Conservation (phyloP, 2,888 invertebrate species). For the Oxytorus armatus region DNA sequence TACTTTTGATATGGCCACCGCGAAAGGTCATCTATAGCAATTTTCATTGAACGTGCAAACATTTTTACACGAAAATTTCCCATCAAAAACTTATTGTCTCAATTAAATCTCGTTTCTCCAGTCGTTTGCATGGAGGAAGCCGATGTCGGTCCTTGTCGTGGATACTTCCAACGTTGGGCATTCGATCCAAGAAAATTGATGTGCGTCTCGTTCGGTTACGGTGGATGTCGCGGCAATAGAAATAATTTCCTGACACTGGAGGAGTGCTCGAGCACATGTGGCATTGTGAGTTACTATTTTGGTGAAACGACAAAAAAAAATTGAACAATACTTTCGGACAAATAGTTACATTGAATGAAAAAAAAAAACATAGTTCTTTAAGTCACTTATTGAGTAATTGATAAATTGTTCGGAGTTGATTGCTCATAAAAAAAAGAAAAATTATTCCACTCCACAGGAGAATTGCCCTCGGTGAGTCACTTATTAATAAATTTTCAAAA, state of each 20-base stretch:
- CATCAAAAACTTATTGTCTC: no score
- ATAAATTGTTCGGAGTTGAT: no score
- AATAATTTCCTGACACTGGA: constrained; percentile 95
- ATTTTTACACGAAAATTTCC: background rate
- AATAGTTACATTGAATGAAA: no score
- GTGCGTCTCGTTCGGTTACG: constrained; percentile 95
- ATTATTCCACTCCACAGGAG: no score
- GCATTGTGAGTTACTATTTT: constrained; percentile 85
- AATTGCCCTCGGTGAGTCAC: no score
- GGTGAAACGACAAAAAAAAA: no score
- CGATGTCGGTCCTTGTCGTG: constrained; percentile 94
- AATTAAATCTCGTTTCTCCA: no score
- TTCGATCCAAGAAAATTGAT: constrained; percentile 90
- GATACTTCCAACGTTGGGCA: constrained; percentile 94
- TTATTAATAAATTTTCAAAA: no score
- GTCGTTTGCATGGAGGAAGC: constrained; percentile 93
- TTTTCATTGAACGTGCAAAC: background rate
- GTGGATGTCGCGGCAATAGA: constrained; percentile 95
- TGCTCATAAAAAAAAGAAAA: no score
- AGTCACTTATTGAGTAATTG: no score
- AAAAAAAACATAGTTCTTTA: no score
- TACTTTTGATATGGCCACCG: constrained; percentile 89
- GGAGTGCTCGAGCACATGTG: constrained; percentile 91
- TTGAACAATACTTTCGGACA: no score
- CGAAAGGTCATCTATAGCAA: constrained; percentile 88